Conservation (phyloP, 1,140 invertebrate genomes). For the Bombus pyrosoma region DNA sequence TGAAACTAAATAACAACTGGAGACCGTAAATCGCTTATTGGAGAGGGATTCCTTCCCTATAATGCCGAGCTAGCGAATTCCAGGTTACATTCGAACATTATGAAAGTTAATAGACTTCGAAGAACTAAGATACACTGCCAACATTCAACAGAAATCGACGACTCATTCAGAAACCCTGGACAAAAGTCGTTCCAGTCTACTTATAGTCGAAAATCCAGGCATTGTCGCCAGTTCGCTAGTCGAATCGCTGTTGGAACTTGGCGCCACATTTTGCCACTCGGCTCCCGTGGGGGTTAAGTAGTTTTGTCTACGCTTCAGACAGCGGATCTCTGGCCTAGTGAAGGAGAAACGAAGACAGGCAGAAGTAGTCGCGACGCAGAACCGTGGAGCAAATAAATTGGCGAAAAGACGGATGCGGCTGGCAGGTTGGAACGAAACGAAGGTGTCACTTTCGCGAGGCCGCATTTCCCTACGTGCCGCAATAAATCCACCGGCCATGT, state of each 20-base stretch:
- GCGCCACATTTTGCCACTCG: background rate
- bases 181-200: background rate
- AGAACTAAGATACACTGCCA: background rate
- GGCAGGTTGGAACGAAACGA: slow-evolving; percentile 60
- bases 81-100: background rate
- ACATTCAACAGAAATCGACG: background rate
- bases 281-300: slow-evolving; percentile 29
- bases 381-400: slow-evolving; percentile 60
- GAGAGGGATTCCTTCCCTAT: background rate
- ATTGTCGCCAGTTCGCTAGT: background rate
- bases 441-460: slow-evolving; percentile 57
- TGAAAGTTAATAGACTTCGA: background rate
- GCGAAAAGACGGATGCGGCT: slow-evolving; percentile 64
- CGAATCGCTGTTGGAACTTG: background rate
- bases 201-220: background rate
- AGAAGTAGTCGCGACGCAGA: background rate
- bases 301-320: slow-evolving; percentile 64
- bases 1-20: background rate
- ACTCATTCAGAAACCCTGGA: background rate
- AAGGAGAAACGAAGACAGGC: background rate
- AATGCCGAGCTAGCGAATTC: background rate
- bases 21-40: background rate
- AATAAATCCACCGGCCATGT: slow-evolving; percentile 54
- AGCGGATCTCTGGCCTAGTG: background rate
- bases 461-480: slow-evolving; percentile 51